These are phyloP conservation scores for Macrotus californicus DNA, from an alignment of 2,113 vertebrate genomes.

Conservation along the genomic window DNA sequence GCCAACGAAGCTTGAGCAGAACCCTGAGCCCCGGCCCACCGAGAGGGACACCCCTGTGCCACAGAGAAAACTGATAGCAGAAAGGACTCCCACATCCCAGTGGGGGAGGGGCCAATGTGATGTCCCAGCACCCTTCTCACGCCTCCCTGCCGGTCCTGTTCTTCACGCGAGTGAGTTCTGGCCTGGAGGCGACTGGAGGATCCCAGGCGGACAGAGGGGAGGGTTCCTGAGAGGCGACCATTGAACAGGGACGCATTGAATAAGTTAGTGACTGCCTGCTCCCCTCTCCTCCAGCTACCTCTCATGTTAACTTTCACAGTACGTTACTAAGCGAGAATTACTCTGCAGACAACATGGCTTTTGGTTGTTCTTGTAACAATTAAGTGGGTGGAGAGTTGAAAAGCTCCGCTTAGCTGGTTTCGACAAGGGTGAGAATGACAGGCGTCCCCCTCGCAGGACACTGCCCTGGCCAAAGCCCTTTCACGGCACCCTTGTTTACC, in stretches of 20 bases:
- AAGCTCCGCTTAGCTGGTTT: background rate
- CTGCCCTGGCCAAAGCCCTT: background rate
- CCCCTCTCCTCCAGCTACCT: background rate
- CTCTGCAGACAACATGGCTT: background rate
- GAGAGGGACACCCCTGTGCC: no score
- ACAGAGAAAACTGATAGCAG: no score
- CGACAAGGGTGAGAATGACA: background rate
- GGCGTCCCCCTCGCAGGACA: fast-evolving
- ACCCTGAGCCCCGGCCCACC: no score
- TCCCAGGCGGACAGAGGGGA: background rate
- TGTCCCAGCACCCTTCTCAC: no score
- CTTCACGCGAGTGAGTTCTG: background rate
- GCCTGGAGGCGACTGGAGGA: background rate
- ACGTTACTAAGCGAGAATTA: background rate
- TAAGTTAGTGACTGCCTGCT: background rate
- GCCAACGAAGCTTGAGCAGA: no score
- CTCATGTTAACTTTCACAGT: background rate
- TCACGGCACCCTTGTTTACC: background rate
- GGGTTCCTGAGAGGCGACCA: no score
- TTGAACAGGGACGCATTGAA: background rate
- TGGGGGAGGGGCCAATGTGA: no score
- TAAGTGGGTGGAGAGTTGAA: background rate
- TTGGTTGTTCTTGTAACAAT: background rate
- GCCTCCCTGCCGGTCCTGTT: background rate
- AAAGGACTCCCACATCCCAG: no score